These are phyloP conservation scores for Helobdella robusta DNA, from an alignment of 2,888 invertebrate genomes.

Conservation along the genomic window DNA sequence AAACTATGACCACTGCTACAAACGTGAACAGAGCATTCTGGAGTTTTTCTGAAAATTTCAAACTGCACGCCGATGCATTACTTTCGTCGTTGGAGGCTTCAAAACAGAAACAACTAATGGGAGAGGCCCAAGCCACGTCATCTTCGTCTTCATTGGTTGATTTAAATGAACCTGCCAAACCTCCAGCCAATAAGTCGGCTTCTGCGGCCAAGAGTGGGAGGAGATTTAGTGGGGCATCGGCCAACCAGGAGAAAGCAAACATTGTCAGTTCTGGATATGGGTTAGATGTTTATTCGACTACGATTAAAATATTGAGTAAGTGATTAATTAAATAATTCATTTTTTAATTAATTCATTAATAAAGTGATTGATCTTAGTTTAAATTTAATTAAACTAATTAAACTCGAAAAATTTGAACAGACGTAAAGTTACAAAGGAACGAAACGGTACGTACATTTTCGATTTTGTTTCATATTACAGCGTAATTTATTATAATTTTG, in stretches of 20 bases:
- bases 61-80: slow-evolving; percentile 74
- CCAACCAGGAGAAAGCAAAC: not conserved
- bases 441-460: too few relatives aligned
- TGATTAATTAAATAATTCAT: too few relatives aligned
- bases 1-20: not conserved
- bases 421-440: too few relatives aligned
- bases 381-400: too few relatives aligned
- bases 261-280: not conserved
- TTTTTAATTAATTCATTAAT: too few relatives aligned
- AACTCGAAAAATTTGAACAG: too few relatives aligned
- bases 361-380: too few relatives aligned
- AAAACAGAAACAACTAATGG: slow-evolving; percentile 62
- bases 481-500: too few relatives aligned
- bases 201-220: not conserved
- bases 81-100: slow-evolving; percentile 71
- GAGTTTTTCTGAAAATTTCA: slow-evolving; percentile 79
- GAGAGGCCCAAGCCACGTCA: slow-evolving; percentile 51
- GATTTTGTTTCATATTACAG: too few relatives aligned
- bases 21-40: slow-evolving; percentile 68
- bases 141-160: slow-evolving; percentile 35
- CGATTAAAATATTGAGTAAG: too few relatives aligned
- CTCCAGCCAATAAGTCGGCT: slow-evolving; percentile 20
- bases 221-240: slow-evolving; percentile 15
- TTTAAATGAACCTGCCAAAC: slow-evolving; percentile 12
- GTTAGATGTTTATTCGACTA: slow-evolving; percentile 1